Evolutionary conservation across 2,113 vertebrate genomes (phyloP), one percentile per base, ranked within the genome.

Genomic region (Dunckerocampus dactyliophorus): DNA sequence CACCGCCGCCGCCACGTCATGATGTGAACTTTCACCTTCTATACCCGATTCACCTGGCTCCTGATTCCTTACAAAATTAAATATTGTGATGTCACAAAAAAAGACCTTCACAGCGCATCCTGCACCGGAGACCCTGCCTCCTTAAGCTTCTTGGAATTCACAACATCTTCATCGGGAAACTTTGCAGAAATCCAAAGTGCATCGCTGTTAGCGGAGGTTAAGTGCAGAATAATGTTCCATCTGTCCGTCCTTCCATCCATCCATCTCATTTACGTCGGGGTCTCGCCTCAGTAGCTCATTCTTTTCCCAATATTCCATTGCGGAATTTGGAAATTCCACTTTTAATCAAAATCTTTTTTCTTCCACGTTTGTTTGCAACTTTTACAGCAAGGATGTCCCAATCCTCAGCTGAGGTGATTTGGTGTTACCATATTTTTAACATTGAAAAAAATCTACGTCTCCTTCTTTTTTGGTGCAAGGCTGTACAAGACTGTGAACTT

Each of bases 1-100:
- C 96, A 98, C 81, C 94, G 94, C 84, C 89, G 95, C 61, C 92
- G 95, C 69, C 95, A 98, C 73, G 92, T 96, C 82, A 96, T 95
- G 92, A 96, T 95, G 95, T 98, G 92, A 98, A 79, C 72, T 61
- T 13, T 56, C 28, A 47, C 34, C 39, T 8, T 37, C 12, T 7
- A 43, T 5, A 8, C 39, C 28, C 49, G 24, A 8, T 17, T 28
- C 24, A 13, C 19, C 39, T 31, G 11, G 15, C 37, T 22, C 59
- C 53, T 57, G 1, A 10, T 22, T 22, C 20, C 48, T 51, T 21
- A 17, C 13, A 31, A 31, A 53, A 21, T 5, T 4, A 31, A 21
- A 21, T 12, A 43, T 14, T 43, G 39, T 14, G 39, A 43, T 43
- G 39, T 43, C 47, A 21, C 47, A 34, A n/a, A 5, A 45, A 1